Evolutionary conservation across 1,140 invertebrate genomes (phyloP).

Genomic region (Gryllus bimaculatus): DNA sequence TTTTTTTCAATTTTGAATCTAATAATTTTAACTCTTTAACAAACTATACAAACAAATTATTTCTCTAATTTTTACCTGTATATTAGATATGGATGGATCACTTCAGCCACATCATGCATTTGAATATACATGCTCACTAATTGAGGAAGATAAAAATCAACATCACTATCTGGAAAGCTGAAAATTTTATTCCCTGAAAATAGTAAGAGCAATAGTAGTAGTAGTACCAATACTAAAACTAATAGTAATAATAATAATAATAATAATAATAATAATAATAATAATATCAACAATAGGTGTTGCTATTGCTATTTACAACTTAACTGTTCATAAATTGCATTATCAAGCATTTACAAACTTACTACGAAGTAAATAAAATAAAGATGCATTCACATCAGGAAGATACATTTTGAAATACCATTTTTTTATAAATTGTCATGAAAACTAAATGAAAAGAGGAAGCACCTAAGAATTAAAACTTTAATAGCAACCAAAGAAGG

Average conservation of each 20-base stretch:
- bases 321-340: no score
- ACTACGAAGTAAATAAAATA: no score
- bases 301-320: no score
- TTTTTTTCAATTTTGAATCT: background rate
- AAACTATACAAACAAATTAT: background rate
- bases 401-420: no score
- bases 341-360: no score
- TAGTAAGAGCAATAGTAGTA: slow-evolving; percentile 22
- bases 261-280: no score
- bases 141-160: slow-evolving; percentile 97
- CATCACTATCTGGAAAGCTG: slow-evolving; percentile 81
- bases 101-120: slow-evolving; percentile 91
- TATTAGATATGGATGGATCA: slow-evolving; percentile 88
- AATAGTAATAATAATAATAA: no score
- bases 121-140: slow-evolving; percentile 97
- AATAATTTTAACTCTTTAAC: background rate
- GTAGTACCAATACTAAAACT: no score
- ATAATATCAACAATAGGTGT: no score
- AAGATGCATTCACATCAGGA: no score
- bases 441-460: background rate
- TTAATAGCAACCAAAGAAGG: background rate
- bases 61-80: slow-evolving; percentile 51
- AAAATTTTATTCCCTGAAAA: slow-evolving; percentile 83
- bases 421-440: no score
- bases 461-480: background rate